phyloP scores from a whole-genome alignment of 37 sponge, comb jelly and placozoan genomes.

The Hexactinellida sp. region DNA sequence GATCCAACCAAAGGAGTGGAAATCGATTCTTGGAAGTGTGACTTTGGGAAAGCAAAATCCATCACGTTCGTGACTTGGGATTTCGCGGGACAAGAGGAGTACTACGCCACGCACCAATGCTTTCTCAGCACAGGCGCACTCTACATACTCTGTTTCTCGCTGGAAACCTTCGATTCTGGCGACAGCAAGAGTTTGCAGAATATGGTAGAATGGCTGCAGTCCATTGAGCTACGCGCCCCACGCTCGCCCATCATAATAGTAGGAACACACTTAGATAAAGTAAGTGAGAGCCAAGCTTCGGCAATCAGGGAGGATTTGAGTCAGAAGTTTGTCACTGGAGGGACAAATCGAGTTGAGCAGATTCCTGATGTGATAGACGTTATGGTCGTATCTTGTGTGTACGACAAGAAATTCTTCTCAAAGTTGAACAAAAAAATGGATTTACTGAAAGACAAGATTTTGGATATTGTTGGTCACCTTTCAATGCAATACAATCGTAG shows the following conservation, averaged over 20 bases:
- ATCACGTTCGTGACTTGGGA: constrained; percentile 80
- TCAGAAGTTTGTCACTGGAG: background rate
- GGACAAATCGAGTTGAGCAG: background rate
- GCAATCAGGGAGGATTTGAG: background rate
- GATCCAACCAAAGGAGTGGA: constrained; percentile 61
- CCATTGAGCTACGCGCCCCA: constrained; percentile 70
- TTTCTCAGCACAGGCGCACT: constrained; percentile 70
- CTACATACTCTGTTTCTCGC: constrained; percentile 61
- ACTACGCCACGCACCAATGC: constrained; percentile 89
- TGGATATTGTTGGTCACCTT: constrained; percentile 53
- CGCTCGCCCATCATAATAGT: constrained; percentile 70
- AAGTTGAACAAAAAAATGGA: constrained; percentile 38
- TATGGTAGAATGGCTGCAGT: constrained; percentile 67
- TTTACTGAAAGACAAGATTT: constrained; percentile 29
- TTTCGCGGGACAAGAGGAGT: constrained; percentile 86
- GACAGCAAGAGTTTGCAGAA: constrained; percentile 43
- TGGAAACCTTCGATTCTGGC: constrained; percentile 35
- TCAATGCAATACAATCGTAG: background rate
- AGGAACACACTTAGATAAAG: constrained; percentile 65
- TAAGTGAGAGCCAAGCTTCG: background rate
- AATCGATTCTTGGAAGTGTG: constrained; percentile 50
- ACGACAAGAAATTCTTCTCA: background rate
- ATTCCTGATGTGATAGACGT: background rate
- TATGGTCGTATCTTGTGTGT: background rate
- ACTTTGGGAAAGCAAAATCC: background rate